These are phyloP conservation scores for Argyresthia albistria DNA, from an alignment of 2,888 invertebrate species.

Conservation along the genomic window DNA sequence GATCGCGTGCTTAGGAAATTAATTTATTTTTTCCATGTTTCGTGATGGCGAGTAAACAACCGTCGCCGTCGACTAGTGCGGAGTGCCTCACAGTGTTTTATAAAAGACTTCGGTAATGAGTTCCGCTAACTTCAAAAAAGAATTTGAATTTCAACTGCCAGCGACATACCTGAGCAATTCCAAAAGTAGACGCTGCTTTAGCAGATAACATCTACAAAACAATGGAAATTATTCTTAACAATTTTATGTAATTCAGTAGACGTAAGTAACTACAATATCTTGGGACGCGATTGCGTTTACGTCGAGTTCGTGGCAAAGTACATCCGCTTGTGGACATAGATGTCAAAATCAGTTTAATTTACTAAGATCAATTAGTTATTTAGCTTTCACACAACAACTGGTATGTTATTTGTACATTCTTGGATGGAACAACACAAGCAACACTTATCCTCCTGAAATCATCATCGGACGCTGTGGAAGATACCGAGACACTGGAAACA, in stretches of 20 bases:
- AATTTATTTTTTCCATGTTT: conserved; percentile 34
- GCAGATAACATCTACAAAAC: conserved; percentile 22
- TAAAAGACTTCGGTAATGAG: conserved; percentile 43
- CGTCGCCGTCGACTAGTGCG: conserved; percentile 9
- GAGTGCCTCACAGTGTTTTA: conserved; percentile 42
- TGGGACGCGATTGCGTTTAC: too few relatives aligned
- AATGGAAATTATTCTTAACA: conserved; percentile 12
- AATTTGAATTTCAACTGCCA: conserved; percentile 17
- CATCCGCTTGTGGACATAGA: too few relatives aligned
- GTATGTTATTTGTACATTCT: too few relatives aligned
- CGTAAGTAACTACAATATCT: background rate
- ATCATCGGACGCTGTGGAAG: too few relatives aligned
- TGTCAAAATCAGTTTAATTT: too few relatives aligned
- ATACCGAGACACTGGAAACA: too few relatives aligned
- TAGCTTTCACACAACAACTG: too few relatives aligned
- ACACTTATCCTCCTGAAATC: too few relatives aligned
- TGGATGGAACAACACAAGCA: too few relatives aligned
- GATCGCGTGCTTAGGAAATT: conserved; percentile 62
- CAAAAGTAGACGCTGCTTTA: conserved; percentile 21
- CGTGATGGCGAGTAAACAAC: too few relatives aligned
- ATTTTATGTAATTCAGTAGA: conserved; percentile 11
- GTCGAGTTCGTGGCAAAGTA: too few relatives aligned
- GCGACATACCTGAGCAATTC: conserved; percentile 38
- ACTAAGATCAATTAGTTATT: too few relatives aligned
- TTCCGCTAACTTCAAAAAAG: conserved; percentile 21